Evolutionary conservation across 2,113 vertebrate species (phyloP), one percentile per base, ranked within the genome.

Genomic region (Excalfactoria chinensis): DNA sequence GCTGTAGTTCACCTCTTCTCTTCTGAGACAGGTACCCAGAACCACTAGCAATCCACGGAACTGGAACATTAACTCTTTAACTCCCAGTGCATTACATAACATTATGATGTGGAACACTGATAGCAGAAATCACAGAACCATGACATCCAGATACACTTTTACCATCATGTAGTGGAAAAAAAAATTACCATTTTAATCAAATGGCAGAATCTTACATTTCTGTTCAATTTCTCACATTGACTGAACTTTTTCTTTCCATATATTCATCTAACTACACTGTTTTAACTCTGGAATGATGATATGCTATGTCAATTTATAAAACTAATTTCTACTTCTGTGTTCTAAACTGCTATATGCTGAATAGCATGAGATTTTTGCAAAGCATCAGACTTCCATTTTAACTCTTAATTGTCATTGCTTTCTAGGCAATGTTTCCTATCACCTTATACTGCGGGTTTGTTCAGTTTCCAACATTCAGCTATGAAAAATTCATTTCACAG

Each of bases 141-240:
- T 12, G 46, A 48, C 46, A 48, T 21, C 46, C 22, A 69, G 16
- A 9, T 85, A 11, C 9, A 34, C 75, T 93, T 88, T 79, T 76
- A 26, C 16, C 1, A 2, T 76, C 64, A 74, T 26, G 32, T 62
- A 44, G 48, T 1, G 66, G 16, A 41, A 76, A 37, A 76, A 37
- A 63, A 76, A 82, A 93, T 72, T 87, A 91, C n/a, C 32, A 34
- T 67, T 87, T n/a, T 53, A 79, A 75, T 62, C 22, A 74, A 88
- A 86, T 88, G 25, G 15, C 12, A 81, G 28, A 83, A 75, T 86
- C 22, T 43, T 78, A 11, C 40, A 72, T 69, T 82, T 69, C 48
- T 53, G 35, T 37, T 37, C 37, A 37, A 37, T 37, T 37, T 37
- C 10, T 37, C 10, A 37, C 37, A 37, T 37, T 37, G 37, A 37